Evolutionary conservation across 2,797 vertebrate genomes (phyloP).

Genomic region (Prionace glauca): DNA sequence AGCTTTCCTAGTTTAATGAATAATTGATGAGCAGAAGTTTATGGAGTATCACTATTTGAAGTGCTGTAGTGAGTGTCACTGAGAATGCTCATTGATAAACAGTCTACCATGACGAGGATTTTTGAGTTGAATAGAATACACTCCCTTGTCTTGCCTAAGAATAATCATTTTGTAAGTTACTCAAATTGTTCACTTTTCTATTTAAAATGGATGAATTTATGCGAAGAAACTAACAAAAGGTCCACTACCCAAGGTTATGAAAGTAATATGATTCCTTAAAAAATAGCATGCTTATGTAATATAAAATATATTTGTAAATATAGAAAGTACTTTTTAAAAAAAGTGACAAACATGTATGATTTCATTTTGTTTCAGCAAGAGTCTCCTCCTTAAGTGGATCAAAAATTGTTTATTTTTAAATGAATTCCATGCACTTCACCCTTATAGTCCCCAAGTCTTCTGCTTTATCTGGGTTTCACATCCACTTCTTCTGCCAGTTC

Average conservation of each 20-base stretch:
- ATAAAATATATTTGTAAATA: neutral
- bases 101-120: neutral
- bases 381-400: neutral
- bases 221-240: neutral
- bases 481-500: neutral
- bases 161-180: neutral
- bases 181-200: neutral
- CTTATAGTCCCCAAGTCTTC: neutral
- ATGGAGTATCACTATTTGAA: neutral
- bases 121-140: neutral
- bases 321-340: neutral
- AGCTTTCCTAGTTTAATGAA: neutral
- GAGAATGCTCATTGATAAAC: neutral
- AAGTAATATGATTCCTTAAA: neutral
- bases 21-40: neutral
- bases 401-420: neutral
- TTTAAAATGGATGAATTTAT: constrained; percentile 1
- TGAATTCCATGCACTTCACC: too few relatives aligned
- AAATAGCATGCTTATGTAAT: too few relatives aligned
- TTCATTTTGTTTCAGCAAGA: neutral
- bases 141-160: neutral
- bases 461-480: neutral
- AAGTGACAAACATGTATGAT: neutral
- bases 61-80: neutral
- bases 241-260: neutral